A percentile compares a stretch with the other conserved stretches of the same genome.
phyloP scores from a whole-genome alignment of 1,140 invertebrate genomes.

The Ruditapes philippinarum region DNA sequence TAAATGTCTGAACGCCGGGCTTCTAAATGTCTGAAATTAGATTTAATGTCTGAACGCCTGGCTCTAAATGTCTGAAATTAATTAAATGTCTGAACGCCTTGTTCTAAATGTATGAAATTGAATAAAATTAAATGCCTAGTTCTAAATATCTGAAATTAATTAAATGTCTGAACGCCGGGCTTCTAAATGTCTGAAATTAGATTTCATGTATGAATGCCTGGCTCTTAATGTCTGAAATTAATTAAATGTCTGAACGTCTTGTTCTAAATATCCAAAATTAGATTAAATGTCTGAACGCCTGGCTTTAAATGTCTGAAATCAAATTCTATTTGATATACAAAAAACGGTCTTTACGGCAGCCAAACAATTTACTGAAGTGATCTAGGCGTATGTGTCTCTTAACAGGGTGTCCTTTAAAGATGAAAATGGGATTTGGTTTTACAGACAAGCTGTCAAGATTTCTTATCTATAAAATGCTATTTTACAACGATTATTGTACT shows the following conservation, averaged over 20 bases:
- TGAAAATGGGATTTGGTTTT: too few species aligned
- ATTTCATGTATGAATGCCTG: too few species aligned
- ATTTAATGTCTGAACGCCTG: not conserved
- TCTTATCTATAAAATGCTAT: too few species aligned
- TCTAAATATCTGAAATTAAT: conserved; percentile 58
- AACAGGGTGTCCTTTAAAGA: not conserved
- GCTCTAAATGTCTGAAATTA: not conserved
- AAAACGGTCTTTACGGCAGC: not conserved
- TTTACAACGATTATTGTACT: not conserved
- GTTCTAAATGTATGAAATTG: too few species aligned
- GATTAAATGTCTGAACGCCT: not conserved
- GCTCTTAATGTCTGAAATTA: too few species aligned
- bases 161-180: not conserved
- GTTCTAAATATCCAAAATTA: conserved; percentile 59
- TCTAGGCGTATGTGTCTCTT: not conserved
- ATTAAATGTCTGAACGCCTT: too few species aligned
- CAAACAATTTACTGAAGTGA: not conserved
- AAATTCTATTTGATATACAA: not conserved
- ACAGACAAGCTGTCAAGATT: too few species aligned
- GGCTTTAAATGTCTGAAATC: not conserved
- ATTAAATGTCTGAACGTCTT: conserved; percentile 92
- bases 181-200: too few species aligned
- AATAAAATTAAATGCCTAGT: conserved; percentile 92
- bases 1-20: too few species aligned
- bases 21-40: too few species aligned